These are phyloP conservation scores for Drosophila neutralis DNA, from an alignment of 2,888 invertebrate genomes.

Conservation along the genomic window DNA sequence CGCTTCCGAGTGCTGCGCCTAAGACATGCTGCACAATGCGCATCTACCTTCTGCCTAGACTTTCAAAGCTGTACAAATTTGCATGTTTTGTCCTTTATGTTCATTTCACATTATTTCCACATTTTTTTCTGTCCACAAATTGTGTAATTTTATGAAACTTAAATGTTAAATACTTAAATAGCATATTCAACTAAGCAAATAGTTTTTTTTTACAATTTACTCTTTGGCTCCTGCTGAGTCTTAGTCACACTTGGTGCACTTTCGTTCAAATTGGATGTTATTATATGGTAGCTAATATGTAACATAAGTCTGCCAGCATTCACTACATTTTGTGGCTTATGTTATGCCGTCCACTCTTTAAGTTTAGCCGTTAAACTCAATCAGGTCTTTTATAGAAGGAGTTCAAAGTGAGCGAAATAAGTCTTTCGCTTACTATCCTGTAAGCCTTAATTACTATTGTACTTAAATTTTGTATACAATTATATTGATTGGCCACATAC, in stretches of 20 bases:
- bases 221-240: neutral
- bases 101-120: neutral
- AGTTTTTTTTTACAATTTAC: neutral
- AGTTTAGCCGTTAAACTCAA: neutral
- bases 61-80: neutral
- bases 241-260: too few species aligned
- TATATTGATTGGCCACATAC: slow-evolving; percentile 13
- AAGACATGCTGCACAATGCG: neutral
- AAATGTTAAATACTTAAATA: neutral
- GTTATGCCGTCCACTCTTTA: neutral
- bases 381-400: neutral
- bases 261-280: neutral
- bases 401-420: neutral
- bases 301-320: neutral
- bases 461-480: slow-evolving; percentile 4
- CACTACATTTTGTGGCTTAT: neutral
- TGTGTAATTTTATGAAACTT: neutral
- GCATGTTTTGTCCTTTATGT: neutral
- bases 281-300: neutral
- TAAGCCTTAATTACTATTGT: neutral
- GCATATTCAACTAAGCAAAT: neutral
- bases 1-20: slow-evolving; percentile 19
- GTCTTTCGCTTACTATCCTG: neutral
- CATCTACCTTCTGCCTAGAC: neutral
- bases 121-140: neutral